Percentiles rank a stretch among this genome's conserved stretches.
These are phyloP conservation scores for Cebus imitator DNA, from an alignment of 2,113 vertebrate species.

Conservation along the genomic window DNA sequence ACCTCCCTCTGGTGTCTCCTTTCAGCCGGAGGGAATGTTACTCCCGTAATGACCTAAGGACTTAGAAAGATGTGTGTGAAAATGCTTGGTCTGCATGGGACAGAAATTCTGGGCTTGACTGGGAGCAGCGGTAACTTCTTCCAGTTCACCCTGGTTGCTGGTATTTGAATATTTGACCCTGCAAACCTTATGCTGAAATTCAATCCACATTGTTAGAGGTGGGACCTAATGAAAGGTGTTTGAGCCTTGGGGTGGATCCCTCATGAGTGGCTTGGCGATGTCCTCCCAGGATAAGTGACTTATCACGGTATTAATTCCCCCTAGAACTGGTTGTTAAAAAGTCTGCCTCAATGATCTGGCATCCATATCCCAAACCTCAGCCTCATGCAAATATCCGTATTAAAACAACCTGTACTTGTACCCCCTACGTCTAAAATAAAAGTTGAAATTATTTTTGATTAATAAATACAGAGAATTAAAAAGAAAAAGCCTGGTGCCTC, in stretches of 20 bases:
- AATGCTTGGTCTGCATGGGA: not conserved
- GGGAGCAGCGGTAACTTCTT: not conserved
- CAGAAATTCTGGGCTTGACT: not conserved
- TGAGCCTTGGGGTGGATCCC: not conserved
- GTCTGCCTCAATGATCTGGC: not conserved
- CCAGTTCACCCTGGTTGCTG: not conserved
- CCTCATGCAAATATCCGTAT: too few relatives aligned
- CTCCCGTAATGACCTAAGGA: not conserved
- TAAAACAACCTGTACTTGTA: too few relatives aligned
- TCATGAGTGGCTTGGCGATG: not conserved
- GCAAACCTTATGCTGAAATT: not conserved
- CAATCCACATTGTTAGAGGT: not conserved
- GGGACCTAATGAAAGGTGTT: too few relatives aligned
- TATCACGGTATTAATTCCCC: not conserved
- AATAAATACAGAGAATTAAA: too few relatives aligned
- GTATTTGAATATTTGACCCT: not conserved
- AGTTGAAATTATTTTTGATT: too few relatives aligned
- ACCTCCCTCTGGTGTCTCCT: not conserved
- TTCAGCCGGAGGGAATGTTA: not conserved
- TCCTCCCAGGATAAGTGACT: not conserved
- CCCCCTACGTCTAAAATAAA: too few relatives aligned
- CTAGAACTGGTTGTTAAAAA: not conserved
- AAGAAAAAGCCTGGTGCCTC: not conserved
- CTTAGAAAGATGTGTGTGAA: not conserved
- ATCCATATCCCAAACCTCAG: too few relatives aligned